phyloP scores from a whole-genome alignment of 2,888 invertebrate genomes.

The Caenorhabditis sp. region DNA sequence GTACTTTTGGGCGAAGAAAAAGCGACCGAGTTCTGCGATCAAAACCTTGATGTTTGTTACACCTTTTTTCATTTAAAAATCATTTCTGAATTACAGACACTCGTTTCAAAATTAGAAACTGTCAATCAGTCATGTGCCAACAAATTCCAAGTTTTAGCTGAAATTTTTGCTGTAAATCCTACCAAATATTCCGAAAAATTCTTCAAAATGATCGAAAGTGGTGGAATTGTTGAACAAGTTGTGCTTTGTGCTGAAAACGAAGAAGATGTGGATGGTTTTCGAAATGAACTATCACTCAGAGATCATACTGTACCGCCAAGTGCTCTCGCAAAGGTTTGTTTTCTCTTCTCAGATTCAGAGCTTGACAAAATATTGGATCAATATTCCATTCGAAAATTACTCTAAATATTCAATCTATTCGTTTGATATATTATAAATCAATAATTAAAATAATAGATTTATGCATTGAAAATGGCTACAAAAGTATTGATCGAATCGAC shows the following conservation, averaged over 20 bases:
- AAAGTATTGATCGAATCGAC: constrained; percentile 12
- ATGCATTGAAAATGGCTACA: constrained; percentile 23
- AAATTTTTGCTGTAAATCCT: constrained; percentile 12
- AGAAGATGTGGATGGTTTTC: constrained; percentile 22
- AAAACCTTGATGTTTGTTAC: neutral
- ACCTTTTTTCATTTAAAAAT: no score
- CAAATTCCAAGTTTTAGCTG: constrained; percentile 26
- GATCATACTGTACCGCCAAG: constrained; percentile 32
- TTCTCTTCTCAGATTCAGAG: no score
- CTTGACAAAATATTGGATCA: no score
- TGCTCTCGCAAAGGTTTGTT: constrained; percentile 23
- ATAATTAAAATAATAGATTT: no score
- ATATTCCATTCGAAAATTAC: neutral
- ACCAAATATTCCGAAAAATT: constrained; percentile 11
- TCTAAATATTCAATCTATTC: neutral
- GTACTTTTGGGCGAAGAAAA: constrained; percentile 16
- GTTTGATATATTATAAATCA: no score
- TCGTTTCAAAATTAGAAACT: neutral
- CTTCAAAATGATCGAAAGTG: constrained; percentile 10
- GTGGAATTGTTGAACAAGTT: constrained; percentile 9
- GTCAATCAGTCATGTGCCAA: constrained; percentile 15
- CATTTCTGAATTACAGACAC: neutral
- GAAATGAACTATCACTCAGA: constrained; percentile 6
- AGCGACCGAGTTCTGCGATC: neutral
- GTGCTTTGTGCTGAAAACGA: constrained; percentile 1